Evolutionary conservation across 2,113 vertebrate genomes (phyloP).

Genomic region (Dasypus novemcinctus): DNA sequence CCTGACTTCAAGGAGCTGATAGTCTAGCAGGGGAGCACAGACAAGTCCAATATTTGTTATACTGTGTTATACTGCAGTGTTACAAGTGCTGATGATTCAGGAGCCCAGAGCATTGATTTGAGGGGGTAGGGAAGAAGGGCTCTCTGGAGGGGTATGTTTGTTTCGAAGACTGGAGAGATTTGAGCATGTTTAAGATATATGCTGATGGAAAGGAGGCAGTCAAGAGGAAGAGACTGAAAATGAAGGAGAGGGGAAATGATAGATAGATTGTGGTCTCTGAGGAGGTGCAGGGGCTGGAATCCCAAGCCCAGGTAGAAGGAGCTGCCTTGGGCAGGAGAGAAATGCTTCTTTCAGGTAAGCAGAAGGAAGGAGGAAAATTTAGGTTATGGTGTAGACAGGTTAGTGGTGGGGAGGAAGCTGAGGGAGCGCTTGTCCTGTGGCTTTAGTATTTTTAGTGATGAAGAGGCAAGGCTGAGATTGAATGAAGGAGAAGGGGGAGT

Average conservation of each 20-base stretch:
- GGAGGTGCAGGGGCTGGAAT: not conserved
- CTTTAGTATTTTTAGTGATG: not conserved
- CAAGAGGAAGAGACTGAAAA: not conserved
- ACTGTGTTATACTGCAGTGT: not conserved
- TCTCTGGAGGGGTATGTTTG: not conserved
- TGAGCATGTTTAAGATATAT: not conserved
- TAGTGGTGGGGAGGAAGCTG: not conserved
- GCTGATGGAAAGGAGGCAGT: not conserved
- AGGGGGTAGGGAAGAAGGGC: not conserved
- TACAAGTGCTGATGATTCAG: not conserved
- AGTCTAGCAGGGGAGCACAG: not conserved
- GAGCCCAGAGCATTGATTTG: not conserved
- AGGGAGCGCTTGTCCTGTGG: not conserved
- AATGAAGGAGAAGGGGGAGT: not conserved
- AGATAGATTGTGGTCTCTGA: not conserved
- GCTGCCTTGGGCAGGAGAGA: not conserved
- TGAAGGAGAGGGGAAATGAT: not conserved
- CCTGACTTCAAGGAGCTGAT: not conserved
- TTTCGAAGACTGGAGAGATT: not conserved
- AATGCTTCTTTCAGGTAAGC: not conserved
- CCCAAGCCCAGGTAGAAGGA: not conserved
- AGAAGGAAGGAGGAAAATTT: not conserved
- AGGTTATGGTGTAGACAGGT: not conserved
- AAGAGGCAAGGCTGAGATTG: not conserved
- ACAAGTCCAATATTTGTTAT: not conserved